phyloP scores from a whole-genome alignment of 1,140 invertebrate genomes.

The Globodera rostochiensis region DNA sequence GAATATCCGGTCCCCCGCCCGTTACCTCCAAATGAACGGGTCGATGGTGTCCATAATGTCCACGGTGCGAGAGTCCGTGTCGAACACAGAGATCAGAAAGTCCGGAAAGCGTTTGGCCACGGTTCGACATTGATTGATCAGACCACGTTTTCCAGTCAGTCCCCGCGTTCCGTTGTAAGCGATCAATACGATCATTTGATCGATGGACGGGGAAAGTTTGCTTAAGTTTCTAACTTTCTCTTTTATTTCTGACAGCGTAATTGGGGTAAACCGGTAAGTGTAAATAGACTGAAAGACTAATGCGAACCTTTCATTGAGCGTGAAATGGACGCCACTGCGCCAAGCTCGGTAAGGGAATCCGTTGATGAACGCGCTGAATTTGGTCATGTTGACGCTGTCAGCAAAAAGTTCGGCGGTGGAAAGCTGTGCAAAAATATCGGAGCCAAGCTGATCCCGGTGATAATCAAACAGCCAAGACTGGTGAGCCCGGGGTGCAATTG shows the following conservation, averaged over 20 bases:
- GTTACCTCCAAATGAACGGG: slow-evolving; percentile 22
- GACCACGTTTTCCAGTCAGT: slow-evolving; percentile 35
- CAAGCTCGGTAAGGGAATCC: slow-evolving; percentile 50
- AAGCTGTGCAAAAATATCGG: slow-evolving; percentile 31
- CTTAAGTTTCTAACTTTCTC: not conserved
- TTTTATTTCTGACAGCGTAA: slow-evolving; percentile 20
- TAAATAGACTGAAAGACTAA: no score
- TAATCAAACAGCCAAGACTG: slow-evolving; percentile 52
- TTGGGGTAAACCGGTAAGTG: slow-evolving; percentile 5
- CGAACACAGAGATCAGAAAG: slow-evolving; percentile 39
- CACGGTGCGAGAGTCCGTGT: slow-evolving; percentile 44
- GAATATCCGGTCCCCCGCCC: no score
- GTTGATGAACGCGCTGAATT: slow-evolving; percentile 48
- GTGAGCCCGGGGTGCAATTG: slow-evolving; percentile 34
- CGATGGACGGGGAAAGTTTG: slow-evolving; percentile 29
- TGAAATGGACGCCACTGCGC: slow-evolving; percentile 38
- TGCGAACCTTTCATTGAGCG: not conserved
- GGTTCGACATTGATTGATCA: slow-evolving; percentile 40
- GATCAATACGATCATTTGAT: slow-evolving; percentile 42
- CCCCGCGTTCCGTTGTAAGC: slow-evolving; percentile 48
- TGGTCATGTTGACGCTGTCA: slow-evolving; percentile 41
- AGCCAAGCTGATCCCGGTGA: slow-evolving; percentile 40
- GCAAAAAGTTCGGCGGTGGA: not conserved
- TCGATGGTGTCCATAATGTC: slow-evolving; percentile 43
- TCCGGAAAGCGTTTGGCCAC: slow-evolving; percentile 39